phyloP scores from a whole-genome alignment of 2,888 invertebrate species.

The Cotesia congregata region DNA sequence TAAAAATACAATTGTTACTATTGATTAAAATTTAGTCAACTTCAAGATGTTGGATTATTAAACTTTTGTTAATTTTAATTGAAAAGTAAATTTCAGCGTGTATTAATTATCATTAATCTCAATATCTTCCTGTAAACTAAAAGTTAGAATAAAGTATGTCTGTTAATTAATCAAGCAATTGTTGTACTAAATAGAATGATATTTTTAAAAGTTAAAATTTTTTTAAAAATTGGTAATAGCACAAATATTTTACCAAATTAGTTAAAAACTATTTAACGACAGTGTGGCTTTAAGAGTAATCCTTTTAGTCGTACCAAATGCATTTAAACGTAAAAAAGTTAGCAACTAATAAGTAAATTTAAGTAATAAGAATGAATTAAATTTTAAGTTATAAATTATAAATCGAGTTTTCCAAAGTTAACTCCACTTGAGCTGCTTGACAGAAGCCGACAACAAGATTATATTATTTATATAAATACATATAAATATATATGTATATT shows the following conservation, averaged over 20 bases:
- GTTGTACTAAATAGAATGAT: conserved; percentile 60
- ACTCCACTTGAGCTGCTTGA: conserved; percentile 67
- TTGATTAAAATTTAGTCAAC: not conserved
- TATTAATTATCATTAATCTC: conserved; percentile 44
- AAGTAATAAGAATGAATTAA: conserved; percentile 33
- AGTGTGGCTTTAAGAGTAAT: conserved; percentile 56
- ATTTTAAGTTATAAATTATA: conserved; percentile 47
- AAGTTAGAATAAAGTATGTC: conserved; percentile 48
- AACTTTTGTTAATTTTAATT: not conserved
- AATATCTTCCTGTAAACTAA: conserved; percentile 65
- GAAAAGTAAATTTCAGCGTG: not conserved
- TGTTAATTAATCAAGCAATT: conserved; percentile 61
- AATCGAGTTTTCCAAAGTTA: conserved; percentile 64
- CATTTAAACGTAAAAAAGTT: conserved; percentile 61
- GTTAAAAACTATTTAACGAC: conserved; percentile 48
- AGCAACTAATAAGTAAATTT: conserved; percentile 24
- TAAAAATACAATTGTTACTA: not conserved
- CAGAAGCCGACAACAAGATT: conserved; percentile 57
- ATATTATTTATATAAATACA: not conserved
- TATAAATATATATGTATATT: not conserved
- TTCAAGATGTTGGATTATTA: no score
- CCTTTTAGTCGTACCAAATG: conserved; percentile 67
- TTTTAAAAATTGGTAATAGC: conserved; percentile 39
- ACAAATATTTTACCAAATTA: conserved; percentile 13
- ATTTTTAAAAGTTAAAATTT: conserved; percentile 57